Evolutionary conservation across 2,797 vertebrate species (phyloP), one percentile per base, ranked within the genome.

Genomic region (Pangasius macronema): DNA sequence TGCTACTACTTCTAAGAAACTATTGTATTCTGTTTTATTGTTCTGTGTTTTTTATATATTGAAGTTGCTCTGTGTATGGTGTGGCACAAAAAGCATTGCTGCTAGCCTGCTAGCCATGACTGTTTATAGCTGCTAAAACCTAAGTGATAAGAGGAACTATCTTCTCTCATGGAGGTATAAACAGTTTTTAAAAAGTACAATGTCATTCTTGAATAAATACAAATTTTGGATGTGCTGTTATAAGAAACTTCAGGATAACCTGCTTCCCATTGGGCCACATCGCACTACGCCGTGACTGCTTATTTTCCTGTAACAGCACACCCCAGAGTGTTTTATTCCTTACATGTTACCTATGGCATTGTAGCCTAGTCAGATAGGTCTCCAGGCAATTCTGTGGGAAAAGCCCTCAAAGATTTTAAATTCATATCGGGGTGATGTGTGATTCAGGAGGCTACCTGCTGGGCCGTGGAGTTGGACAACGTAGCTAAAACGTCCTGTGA

Each of bases 401-500:
- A 46, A 13, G 42, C 27, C 72, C 8, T 75, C 24, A 49, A 75
- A 2, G 20, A 42, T 70, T 36, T 70, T 13, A 13, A 63, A 3
- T 63, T 33, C 10, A 24, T 33, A 7, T 20, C 30, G n/a, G 3
- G 33, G 9, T 59, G 53, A 80, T 39, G 55, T 59, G 20, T 57
- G 9, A 39, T 80, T 59, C 55, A 39, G 33, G 3, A 75, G 86
- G 93, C 91, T 93, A 99, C 98, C 98, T 94, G 94, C 93, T 7
- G 97, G 96, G 39, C 97, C 97, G 68, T 96, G 91, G 65, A 99
- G 93, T 89, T 97, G 96, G 91, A 99, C 91, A 90, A 95, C 92
- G 24, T 99, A 99, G 92, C 93, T 97, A 94, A 97, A 98, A 88
- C 95, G 97, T 76, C 98, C 98, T 53, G 98, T 99, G 81, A 96